phyloP scores from a whole-genome alignment of 2,113 vertebrate genomes.

The Atractosteus spatula region DNA sequence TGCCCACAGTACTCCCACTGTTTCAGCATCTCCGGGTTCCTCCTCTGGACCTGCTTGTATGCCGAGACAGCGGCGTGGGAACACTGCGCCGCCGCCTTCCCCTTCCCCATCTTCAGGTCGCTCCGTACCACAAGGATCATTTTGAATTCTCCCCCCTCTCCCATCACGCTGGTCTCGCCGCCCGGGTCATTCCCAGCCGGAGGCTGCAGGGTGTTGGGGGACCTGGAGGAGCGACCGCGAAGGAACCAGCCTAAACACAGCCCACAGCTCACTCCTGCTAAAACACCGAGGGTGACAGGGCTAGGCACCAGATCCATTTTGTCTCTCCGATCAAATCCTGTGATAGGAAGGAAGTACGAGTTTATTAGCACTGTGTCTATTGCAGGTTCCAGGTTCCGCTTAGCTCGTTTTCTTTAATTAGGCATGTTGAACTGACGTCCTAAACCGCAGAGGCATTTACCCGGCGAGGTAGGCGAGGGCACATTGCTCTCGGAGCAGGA shows the following conservation, averaged over 20 bases:
- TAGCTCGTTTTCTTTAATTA: too few species aligned
- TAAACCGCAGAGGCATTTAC: too few species aligned
- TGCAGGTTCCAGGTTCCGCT: too few species aligned
- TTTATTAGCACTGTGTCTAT: background rate
- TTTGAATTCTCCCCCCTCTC: constrained; percentile 87
- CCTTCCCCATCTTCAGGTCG: constrained; percentile 96
- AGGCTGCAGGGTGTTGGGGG: background rate
- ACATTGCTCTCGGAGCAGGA: too few species aligned
- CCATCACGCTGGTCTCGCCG: constrained; percentile 69
- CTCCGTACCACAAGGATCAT: constrained; percentile 87
- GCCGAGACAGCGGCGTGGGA: constrained; percentile 89
- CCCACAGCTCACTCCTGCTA: constrained; percentile 77
- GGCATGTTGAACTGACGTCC: too few species aligned
- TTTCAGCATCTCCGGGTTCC: constrained; percentile 80
- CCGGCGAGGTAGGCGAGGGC: too few species aligned
- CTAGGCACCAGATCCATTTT: constrained; percentile 71
- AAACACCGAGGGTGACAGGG: constrained; percentile 58
- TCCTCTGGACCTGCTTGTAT: constrained; percentile 82
- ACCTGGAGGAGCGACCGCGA: constrained; percentile 42
- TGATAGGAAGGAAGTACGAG: background rate
- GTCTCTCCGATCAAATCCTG: constrained; percentile 1
- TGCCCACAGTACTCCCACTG: constrained; percentile 95
- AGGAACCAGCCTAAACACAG: constrained; percentile 84
- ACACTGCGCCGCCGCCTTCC: constrained; percentile 92
- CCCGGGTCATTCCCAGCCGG: constrained; percentile 22